Conservation (phyloP, 2,113 vertebrate genomes). For the Pica pica region DNA sequence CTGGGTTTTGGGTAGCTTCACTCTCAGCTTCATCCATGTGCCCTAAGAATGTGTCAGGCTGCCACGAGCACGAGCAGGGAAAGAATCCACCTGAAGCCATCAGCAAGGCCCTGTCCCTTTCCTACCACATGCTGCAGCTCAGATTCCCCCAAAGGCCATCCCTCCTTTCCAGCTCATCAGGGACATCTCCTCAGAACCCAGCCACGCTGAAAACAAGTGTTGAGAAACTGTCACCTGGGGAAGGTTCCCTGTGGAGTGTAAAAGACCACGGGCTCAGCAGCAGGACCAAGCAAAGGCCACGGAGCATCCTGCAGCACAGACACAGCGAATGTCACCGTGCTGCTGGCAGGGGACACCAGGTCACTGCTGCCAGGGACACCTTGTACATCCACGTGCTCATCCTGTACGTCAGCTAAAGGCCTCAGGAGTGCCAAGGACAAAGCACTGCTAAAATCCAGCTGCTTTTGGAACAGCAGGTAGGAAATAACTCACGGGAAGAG, state of each 20-base stretch:
- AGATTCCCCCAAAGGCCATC: neutral
- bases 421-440: neutral
- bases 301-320: neutral
- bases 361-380: neutral
- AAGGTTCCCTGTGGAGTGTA: neutral
- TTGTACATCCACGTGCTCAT: neutral
- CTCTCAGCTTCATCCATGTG: neutral
- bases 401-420: neutral
- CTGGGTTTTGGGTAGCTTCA: neutral
- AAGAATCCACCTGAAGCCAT: neutral
- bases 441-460: neutral
- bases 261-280: neutral
- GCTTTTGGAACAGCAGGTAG: neutral
- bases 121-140: neutral
- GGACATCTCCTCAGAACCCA: neutral
- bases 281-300: neutral
- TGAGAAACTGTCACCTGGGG: neutral
- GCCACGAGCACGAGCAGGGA: neutral
- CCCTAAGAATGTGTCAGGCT: neutral
- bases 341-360: neutral
- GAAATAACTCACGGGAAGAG: neutral
- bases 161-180: neutral
- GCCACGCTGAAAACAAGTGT: neutral
- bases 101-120: neutral
- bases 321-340: neutral